A percentile compares a stretch with the other conserved stretches of the same genome.
Conservation (phyloP, 2,797 vertebrate species). For the Nyctalus aviator region DNA sequence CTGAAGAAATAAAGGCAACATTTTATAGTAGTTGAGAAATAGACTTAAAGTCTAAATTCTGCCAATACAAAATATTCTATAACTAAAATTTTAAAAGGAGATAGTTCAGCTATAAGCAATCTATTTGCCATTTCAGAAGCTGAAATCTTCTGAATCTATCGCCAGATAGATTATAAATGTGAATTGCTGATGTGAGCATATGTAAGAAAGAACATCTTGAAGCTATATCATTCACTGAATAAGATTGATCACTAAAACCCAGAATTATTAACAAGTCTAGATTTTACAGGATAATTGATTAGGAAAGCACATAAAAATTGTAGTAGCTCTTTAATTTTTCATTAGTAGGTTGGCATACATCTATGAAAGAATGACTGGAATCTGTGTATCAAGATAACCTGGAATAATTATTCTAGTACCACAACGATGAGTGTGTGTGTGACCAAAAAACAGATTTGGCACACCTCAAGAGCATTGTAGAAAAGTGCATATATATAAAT, state of each 20-base stretch:
- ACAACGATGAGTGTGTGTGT: not conserved
- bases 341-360: not conserved
- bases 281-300: conserved; percentile 29
- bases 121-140: conserved; percentile 20
- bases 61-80: conserved; percentile 21
- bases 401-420: not conserved
- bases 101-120: conserved; percentile 33
- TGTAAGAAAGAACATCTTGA: not conserved
- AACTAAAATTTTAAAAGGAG: conserved; percentile 16
- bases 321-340: not conserved
- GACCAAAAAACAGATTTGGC: not conserved
- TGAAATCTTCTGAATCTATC: no score
- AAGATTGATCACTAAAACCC: conserved; percentile 34
- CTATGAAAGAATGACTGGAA: conserved; percentile 8
- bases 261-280: conserved; percentile 30
- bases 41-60: conserved; percentile 6
- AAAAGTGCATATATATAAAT: not conserved
- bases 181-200: not conserved
- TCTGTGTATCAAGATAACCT: not conserved
- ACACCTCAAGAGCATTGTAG: not conserved
- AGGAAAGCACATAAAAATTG: not conserved
- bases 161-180: conserved; percentile 37
- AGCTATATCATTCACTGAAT: conserved; percentile 12
- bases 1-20: conserved; percentile 50
- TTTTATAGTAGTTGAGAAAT: conserved; percentile 19